Evolutionary conservation across 2,888 invertebrate genomes (phyloP).

Genomic region (Pharmacophagus antenor): DNA sequence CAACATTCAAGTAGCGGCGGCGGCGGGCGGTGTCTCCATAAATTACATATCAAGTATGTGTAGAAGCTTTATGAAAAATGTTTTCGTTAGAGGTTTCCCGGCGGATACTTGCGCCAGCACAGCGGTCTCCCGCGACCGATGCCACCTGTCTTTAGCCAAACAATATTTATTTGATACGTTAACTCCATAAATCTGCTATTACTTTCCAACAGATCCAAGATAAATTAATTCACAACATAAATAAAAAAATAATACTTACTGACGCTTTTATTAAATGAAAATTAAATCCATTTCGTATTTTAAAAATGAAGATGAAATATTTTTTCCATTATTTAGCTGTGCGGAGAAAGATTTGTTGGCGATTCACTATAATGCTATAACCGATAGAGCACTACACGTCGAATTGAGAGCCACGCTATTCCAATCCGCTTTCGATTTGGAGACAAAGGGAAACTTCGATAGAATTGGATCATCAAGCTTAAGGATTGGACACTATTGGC

Average conservation of each 20-base stretch:
- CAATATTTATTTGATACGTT: conserved; percentile 60
- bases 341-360: conserved; percentile 35
- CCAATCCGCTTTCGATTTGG: conserved; percentile 58
- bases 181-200: conserved; percentile 54
- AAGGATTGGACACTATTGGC: conserved; percentile 42
- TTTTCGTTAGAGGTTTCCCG: conserved; percentile 55
- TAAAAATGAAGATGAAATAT: background rate
- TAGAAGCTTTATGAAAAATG: conserved; percentile 75
- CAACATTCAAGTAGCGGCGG: conserved; percentile 69
- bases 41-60: conserved; percentile 76
- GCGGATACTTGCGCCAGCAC: conserved; percentile 52
- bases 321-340: conserved; percentile 36
- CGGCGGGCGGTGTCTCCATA: conserved; percentile 69
- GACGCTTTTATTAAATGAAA: background rate
- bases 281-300: background rate
- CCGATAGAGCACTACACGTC: conserved; percentile 56
- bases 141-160: conserved; percentile 52
- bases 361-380: conserved; percentile 26
- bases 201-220: conserved; percentile 46
- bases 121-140: conserved; percentile 41
- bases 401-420: conserved; percentile 51
- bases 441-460: conserved; percentile 67
- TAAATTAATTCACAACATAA: conserved; percentile 6
- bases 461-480: conserved; percentile 50
- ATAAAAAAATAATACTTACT: conserved; percentile 5